Evolutionary conservation across 2,888 invertebrate species (phyloP).

Genomic region (Scaeva pyrastri): DNA sequence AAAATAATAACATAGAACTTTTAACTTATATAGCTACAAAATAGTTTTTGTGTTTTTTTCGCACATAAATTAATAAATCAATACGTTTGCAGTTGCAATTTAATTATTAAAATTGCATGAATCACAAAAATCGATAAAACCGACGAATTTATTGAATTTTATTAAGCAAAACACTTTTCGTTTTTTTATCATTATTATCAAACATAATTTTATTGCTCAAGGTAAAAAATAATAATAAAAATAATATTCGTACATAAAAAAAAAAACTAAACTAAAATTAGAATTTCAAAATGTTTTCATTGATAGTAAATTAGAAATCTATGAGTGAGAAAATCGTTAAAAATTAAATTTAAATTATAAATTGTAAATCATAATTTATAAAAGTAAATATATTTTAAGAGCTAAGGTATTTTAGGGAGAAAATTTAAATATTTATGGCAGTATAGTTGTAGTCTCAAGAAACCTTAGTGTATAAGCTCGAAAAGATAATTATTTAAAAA

Average conservation of each 20-base stretch:
- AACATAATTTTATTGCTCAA: constrained; percentile 50
- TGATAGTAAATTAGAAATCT: constrained; percentile 60
- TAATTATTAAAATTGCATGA: constrained; percentile 25
- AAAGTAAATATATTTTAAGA: constrained; percentile 29
- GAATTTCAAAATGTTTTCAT: constrained; percentile 32
- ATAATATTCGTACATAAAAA: constrained; percentile 22
- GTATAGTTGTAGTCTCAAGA: constrained; percentile 16
- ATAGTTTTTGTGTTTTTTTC: constrained; percentile 3
- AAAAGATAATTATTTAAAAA: constrained; percentile 45
- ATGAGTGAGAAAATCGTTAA: constrained; percentile 71
- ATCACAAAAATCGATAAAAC: constrained; percentile 11
- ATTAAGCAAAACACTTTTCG: background rate
- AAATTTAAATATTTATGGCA: constrained; percentile 33
- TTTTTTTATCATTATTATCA: constrained; percentile 1
- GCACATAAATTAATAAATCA: background rate
- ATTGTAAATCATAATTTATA: constrained; percentile 22
- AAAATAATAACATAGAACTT: background rate
- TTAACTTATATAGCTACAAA: background rate
- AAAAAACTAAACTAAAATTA: background rate
- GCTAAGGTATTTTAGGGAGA: constrained; percentile 38
- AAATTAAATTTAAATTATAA: constrained; percentile 24
- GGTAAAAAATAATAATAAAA: constrained; percentile 33
- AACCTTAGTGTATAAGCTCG: constrained; percentile 53
- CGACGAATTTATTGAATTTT: constrained; percentile 53
- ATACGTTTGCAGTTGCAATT: constrained; percentile 17